These are phyloP conservation scores for Conus betulinus DNA, from an alignment of 1,140 invertebrate genomes.

Conservation along the genomic window DNA sequence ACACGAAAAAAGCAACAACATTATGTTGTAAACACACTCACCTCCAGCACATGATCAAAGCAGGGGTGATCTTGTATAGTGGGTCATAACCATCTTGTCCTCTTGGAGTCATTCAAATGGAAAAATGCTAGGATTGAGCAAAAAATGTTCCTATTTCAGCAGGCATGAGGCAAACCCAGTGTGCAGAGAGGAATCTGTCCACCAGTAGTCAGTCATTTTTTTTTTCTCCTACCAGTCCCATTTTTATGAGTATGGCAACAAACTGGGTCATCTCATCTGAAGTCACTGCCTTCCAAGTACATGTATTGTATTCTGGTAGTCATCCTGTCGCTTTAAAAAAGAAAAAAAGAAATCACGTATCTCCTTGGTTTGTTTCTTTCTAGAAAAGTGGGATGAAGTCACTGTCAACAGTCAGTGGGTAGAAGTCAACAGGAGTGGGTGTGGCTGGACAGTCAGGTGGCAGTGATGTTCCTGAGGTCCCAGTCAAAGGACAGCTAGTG, in stretches of 20 bases:
- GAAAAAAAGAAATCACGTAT: no score
- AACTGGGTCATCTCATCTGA: not conserved
- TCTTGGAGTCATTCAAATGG: slow-evolving; percentile 1
- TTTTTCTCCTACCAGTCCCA: not conserved
- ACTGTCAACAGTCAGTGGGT: not conserved
- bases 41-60: not conserved
- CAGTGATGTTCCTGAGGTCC: not conserved
- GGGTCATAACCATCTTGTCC: not conserved
- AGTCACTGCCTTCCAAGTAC: not conserved
- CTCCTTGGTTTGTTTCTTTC: not conserved
- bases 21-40: not conserved
- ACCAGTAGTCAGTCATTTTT: not conserved
- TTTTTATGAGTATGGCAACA: not conserved
- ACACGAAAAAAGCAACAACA: not conserved
- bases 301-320: no score
- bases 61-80: not conserved
- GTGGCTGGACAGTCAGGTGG: not conserved
- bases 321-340: not conserved
- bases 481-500: not conserved
- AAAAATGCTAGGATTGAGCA: not conserved
- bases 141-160: not conserved
- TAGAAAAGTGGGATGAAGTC: not conserved
- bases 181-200: not conserved
- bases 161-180: not conserved
- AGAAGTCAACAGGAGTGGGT: slow-evolving; percentile 2